Percentiles rank a stretch among this genome's conserved stretches.
Conservation (phyloP, 2,888 invertebrate genomes). For the Cephus spinipes region DNA sequence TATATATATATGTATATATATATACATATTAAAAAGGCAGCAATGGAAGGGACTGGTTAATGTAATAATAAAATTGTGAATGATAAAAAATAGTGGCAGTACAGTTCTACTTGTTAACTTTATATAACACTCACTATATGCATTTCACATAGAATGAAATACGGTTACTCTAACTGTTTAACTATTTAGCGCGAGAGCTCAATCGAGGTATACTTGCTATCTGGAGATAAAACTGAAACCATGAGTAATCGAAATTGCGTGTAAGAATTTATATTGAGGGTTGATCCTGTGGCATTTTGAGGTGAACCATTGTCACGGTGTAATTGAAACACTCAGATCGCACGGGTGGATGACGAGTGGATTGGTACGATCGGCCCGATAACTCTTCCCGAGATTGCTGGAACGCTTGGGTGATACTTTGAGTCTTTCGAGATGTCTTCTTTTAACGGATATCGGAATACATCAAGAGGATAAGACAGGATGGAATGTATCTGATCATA, state of each 20-base stretch:
- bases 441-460: not conserved
- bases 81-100: not conserved
- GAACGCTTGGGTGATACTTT: not conserved
- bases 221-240: not conserved
- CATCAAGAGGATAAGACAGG: not conserved
- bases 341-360: not conserved
- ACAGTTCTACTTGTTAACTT: not conserved
- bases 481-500: not conserved
- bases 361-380: not conserved
- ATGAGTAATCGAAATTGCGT: not conserved
- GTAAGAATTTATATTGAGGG: not conserved
- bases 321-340: not conserved
- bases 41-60: not conserved
- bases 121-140: not conserved
- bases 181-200: not conserved
- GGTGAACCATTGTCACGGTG: not conserved
- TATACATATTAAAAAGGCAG: no score
- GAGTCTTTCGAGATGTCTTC: not conserved
- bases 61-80: not conserved
- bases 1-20: no score
- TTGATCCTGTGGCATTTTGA: not conserved
- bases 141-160: not conserved
- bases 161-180: not conserved
- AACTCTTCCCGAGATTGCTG: not conserved
- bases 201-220: not conserved